A percentile compares a stretch with the other conserved stretches of the same genome.
phyloP scores from a whole-genome alignment of 1,140 invertebrate genomes.

The Cyrtorhinus lividipennis region DNA sequence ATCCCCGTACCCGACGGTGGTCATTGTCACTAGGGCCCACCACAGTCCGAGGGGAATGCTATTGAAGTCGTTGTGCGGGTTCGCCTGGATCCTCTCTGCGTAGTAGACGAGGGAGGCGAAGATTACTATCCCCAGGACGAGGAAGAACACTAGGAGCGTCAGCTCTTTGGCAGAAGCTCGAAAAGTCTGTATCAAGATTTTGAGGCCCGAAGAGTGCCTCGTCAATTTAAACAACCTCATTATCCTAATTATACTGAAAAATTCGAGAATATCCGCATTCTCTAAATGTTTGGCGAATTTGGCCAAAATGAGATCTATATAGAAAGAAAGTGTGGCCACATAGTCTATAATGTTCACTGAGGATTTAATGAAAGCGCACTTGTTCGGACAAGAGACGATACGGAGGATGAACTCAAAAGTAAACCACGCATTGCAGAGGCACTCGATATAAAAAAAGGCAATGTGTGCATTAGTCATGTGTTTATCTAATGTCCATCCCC shows the following conservation, averaged over 20 bases:
- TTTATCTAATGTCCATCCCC: constrained; percentile 79
- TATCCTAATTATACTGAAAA: constrained; percentile 97
- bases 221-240: constrained; percentile 98
- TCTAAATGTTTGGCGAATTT: constrained; percentile 81
- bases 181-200: constrained; percentile 96
- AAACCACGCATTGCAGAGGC: constrained; percentile 99
- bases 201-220: constrained; percentile 87
- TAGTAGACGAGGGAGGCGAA: constrained; percentile 96
- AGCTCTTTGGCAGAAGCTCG: constrained; percentile 96
- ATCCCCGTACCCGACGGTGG: constrained; percentile 95
- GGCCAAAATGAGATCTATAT: constrained; percentile 82
- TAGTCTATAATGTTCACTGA: constrained; percentile 98
- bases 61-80: constrained; percentile 74
- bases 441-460: constrained; percentile 98
- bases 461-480: constrained; percentile 88
- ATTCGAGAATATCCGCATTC: constrained; percentile 95
- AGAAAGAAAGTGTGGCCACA: constrained; percentile 95
- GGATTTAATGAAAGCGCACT: constrained; percentile 80
- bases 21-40: constrained; percentile 99
- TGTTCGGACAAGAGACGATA: constrained; percentile 86
- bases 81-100: constrained; percentile 81
- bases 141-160: constrained; percentile 87
- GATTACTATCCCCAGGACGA: constrained; percentile 90
- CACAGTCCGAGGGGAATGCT: constrained; percentile 93
- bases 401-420: constrained; percentile 92